phyloP scores from a whole-genome alignment of 2,797 vertebrate species.

The Threskiornis aethiopicus region DNA sequence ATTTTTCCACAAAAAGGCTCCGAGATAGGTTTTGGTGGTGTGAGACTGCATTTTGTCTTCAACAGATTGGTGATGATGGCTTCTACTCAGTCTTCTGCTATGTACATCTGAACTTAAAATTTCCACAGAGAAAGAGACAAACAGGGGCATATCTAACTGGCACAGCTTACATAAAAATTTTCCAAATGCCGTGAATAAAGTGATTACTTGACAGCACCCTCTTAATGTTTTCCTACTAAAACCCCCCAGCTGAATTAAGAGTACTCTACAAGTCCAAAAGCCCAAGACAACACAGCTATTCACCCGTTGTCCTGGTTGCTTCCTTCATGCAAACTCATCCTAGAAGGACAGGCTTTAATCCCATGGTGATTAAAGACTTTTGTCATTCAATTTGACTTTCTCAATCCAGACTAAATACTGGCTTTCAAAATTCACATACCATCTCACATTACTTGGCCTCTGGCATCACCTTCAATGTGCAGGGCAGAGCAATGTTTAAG shows the following conservation, averaged over 20 bases:
- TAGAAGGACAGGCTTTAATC: not conserved
- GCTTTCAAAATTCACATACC: not conserved
- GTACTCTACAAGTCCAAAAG: not conserved
- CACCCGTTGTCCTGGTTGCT: not conserved
- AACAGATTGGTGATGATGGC: not conserved
- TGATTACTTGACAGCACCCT: not conserved
- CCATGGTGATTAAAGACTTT: not conserved
- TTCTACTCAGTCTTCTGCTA: not conserved
- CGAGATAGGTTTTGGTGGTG: not conserved
- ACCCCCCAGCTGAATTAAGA: not conserved
- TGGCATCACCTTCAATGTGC: not conserved
- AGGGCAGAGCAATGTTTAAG: rapidly evolving
- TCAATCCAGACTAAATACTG: not conserved
- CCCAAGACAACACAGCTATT: not conserved
- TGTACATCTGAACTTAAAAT: not conserved
- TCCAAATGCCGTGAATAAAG: not conserved
- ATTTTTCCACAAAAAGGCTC: not conserved
- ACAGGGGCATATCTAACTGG: not conserved
- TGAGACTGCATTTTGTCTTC: not conserved
- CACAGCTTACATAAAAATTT: not conserved
- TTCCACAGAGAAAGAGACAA: not conserved
- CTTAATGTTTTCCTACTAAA: not conserved
- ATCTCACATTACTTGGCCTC: not conserved
- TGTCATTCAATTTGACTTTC: not conserved
- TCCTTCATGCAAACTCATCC: not conserved